Evolutionary conservation across 2,113 vertebrate genomes (phyloP), one percentile per base, ranked within the genome.

Genomic region (Charina bottae): DNA sequence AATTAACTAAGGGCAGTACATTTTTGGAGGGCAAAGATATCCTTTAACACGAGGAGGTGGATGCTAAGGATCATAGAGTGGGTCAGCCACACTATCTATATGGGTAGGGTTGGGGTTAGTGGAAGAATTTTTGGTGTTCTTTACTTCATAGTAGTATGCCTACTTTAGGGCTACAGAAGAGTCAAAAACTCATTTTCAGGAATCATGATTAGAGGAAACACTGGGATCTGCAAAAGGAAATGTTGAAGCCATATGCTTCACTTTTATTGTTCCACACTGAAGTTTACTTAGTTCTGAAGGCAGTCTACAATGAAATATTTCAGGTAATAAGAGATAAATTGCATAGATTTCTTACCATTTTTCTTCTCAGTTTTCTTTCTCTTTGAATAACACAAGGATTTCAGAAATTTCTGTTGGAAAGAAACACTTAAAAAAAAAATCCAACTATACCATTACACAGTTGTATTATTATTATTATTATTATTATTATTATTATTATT

Each of bases 341-440:
- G 23, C 11, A 46, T 60, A 24, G 11, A 46, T 88, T 85, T 62
- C 87, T 88, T 88, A 88, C 58, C 87, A 88, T 88, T 88, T 46
- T 11, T 62, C 33, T 60, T 60, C 87, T 19, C 21, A 17, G 17
- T 87, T 59, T 37, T 8, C 7, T 85, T 17, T 28, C 42, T 88
- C 37, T 62, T 68, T 46, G 56, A 59, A 42, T 88, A 87, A 49
- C 58, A 23, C 2, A 60, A 33, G 33, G 33, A 12, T 88, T 46
- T 60, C 58, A 46, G 11, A 26, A 23, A 37, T 88, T 26, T 88
- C 56, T 60, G 12, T 46, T 5, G 26, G 33, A 88, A 60, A 88
- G 37, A 86, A 88, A 60, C 5, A 15, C 33, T 88, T 88, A 23
- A 60, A 5, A 60, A 56, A 49, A 58, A 8, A 58, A 33, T 87